Conservation (phyloP, 2,113 vertebrate genomes). For the Genyomyrus donnyi region DNA sequence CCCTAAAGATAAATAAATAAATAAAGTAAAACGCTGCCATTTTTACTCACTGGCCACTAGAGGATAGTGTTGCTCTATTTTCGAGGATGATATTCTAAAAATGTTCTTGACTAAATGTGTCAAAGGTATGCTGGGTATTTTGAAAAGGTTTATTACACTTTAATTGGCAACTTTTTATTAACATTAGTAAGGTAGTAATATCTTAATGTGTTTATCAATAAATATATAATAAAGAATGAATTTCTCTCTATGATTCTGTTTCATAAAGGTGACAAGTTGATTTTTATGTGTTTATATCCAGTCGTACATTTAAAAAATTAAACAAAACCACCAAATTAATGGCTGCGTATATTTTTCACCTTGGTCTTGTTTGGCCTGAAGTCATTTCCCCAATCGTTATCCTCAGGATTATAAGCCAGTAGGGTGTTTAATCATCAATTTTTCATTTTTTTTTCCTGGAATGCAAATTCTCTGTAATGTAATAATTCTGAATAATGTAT, state of each 20-base stretch:
- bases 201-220: background rate
- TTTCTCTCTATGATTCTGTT: background rate
- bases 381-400: slow-evolving; percentile 11
- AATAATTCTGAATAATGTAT: background rate
- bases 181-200: background rate
- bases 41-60: slow-evolving; percentile 46
- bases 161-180: slow-evolving; percentile 18
- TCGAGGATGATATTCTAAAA: background rate
- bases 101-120: background rate
- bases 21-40: background rate
- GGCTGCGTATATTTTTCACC: slow-evolving; percentile 22
- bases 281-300: background rate
- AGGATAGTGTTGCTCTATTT: slow-evolving; percentile 50
- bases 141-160: background rate
- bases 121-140: background rate
- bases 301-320: background rate
- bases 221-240: background rate
- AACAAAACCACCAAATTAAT: slow-evolving; percentile 33
- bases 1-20: background rate
- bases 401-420: background rate
- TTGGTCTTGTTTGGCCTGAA: slow-evolving; percentile 7
- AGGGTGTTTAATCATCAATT: background rate
- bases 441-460: slow-evolving; percentile 24
- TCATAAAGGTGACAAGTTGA: slow-evolving; percentile 9
- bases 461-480: slow-evolving; percentile 42